Percentiles rank a stretch among this genome's conserved stretches.
Evolutionary conservation across 2,113 vertebrate species (phyloP).

Genomic region (Prionailurus bengalensis): DNA sequence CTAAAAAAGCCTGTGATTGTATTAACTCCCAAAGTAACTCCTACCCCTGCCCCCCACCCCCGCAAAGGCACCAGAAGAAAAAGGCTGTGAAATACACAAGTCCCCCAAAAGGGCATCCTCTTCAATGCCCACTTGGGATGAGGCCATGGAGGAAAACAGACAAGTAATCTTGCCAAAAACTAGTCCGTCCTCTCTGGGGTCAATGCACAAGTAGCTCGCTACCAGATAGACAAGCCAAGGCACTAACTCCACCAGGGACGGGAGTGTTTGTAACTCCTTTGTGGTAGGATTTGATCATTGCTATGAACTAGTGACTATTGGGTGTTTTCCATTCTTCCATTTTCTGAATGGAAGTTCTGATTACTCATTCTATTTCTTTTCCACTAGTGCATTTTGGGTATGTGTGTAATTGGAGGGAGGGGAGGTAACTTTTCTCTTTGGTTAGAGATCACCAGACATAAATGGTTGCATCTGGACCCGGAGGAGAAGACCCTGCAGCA

Average conservation of each 20-base stretch:
- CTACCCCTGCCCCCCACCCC: too few relatives aligned
- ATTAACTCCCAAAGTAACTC: constrained; percentile 18
- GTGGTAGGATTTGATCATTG: background rate
- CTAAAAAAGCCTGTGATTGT: background rate
- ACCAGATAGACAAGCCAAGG: too few relatives aligned
- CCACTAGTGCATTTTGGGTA: background rate
- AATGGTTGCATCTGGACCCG: background rate
- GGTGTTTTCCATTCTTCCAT: background rate
- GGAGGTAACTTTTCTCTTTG: background rate
- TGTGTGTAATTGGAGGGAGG: background rate
- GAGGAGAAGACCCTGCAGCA: background rate
- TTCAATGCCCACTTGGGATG: background rate
- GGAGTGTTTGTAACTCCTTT: background rate
- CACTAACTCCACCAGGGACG: background rate
- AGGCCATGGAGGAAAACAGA: background rate
- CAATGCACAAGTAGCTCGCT: background rate
- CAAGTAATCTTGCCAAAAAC: background rate
- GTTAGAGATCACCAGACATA: background rate
- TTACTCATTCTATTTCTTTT: background rate
- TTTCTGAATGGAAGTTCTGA: background rate
- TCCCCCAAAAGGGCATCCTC: background rate
- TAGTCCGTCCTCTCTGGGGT: background rate
- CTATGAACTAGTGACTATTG: background rate
- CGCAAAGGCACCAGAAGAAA: background rate
- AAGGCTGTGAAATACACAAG: background rate